Evolutionary conservation across 2,888 invertebrate genomes (phyloP), one percentile per base, ranked within the genome.

Genomic region (Rhagonycha fulva): DNA sequence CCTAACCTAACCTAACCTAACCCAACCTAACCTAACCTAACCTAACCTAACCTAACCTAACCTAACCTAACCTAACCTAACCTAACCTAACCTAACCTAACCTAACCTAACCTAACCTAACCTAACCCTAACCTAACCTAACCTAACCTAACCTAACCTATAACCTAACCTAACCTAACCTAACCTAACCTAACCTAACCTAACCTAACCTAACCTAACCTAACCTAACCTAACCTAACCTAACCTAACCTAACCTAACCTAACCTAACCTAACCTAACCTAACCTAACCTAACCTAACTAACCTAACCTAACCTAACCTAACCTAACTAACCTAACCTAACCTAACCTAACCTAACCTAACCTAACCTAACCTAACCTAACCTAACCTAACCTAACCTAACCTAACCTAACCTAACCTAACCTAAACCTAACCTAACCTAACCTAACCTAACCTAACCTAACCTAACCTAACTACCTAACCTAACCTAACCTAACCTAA

Each of bases 51-150:
- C 62, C 72, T 67, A 68, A 66, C 14, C 66, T 14, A 14, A 70
- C 70, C 70, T 70, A 70, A 62, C 62, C 70, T 70, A 70, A 62
- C 70, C 70, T 70, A 70, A 62, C 70, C 70, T 70, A 61, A 62
- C 70, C 70, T 70, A 70, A 70, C 70, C 70, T 70, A 70, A 70
- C 70, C 70, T 70, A n/a, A 80, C 82, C 81, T 79, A 79, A 80
- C 80, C 82, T 81, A 80, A 79, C 82, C 82, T 79, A 78, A 70
- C 70, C 70, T 70, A 70, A 70, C 62, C 70, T 70, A 60, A 62
- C 23, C 70, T 60, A 60, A 70, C 60, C 70, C n/a, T 70, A 70
- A 70, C 70, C 70, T 70, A 70, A 47, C 70, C 62, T 70, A 70
- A 70, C 70, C 70, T 70, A 70, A 70, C 70, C 70, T 70, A 70